Conservation (phyloP, 2,113 vertebrate genomes). For the Malaclemys terrapin region DNA sequence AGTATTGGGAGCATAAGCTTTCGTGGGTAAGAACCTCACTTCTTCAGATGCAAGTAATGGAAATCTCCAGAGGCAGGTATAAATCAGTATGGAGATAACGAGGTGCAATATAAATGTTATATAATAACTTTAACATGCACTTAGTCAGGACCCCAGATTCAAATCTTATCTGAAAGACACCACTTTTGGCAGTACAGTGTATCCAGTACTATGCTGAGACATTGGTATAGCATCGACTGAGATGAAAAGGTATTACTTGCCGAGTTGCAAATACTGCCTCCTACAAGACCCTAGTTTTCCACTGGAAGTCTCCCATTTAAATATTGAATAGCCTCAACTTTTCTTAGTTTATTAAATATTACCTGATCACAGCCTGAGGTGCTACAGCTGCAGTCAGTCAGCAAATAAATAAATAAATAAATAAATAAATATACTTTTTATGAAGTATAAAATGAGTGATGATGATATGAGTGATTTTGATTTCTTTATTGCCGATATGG, state of each 20-base stretch:
- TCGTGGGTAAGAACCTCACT: too few species aligned
- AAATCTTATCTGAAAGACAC: background rate
- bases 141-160: background rate
- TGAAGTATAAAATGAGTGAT: background rate
- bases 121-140: too few species aligned
- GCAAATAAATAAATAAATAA: constrained; percentile 44
- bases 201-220: background rate
- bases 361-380: constrained; percentile 17
- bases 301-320: constrained; percentile 8
- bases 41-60: too few species aligned
- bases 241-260: background rate
- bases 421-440: constrained; percentile 36
- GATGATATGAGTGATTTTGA: background rate
- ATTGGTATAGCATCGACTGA: background rate
- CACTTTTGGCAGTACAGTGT: constrained; percentile 6
- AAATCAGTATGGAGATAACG: too few species aligned
- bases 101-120: too few species aligned
- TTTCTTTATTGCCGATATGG: background rate
- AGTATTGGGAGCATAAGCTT: too few species aligned
- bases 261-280: background rate
- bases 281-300: background rate
- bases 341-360: background rate
- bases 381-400: constrained; percentile 21
- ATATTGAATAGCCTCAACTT: background rate
- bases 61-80: too few species aligned